Base-by-base conservation (phyloP, 2,888 invertebrate species). In the Polylopha cassiicola region DNA sequence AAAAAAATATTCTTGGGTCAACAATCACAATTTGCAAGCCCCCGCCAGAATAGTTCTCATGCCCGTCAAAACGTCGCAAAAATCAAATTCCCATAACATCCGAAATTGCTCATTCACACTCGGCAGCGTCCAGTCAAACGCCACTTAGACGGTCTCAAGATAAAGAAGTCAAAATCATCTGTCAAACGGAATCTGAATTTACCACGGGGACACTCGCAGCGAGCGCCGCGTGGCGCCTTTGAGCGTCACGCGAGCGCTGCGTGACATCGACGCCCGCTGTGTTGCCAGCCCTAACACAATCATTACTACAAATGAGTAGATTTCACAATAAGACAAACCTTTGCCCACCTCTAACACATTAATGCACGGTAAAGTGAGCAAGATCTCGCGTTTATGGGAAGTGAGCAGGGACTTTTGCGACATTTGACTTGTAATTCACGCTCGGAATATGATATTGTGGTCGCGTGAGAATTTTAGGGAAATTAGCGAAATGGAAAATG, bases 351-450 rank as follows among this genome's bases (percentile, higher is more conserved):
- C 38, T 20, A 36, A 43, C 33, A 46, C 53, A 63, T 71, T 68
- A 67, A 45, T 66, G 65, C 67, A 79, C 67, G 80, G 75, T 73
- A 58, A 79, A 66, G 48, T 68, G 71, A 63, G 65, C 71, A 75
- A 72, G 77, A 76, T 76, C 72, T 73, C 69, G 51, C 52, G 61
- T 71, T 74, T 75, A 73, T 76, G 78, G 78, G 78, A 78, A 76
- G 61, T 64, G 73, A 69, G 58, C 74, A 70, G 61, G 65, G 49
- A 51, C 47, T 64, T 65, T 69, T 67, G 69, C 68, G 71, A 65
- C 62, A 54, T 53, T 53, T 58, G 48, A 38, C 54, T 49, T 53
- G 57, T 65, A n/a, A n/a, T 65, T 66, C 56, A 63, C 70, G 70
- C 55, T 55, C 49, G 51, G 49, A 30, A 45, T 51, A 52, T 39